phyloP scores from a whole-genome alignment of 2,113 vertebrate genomes.

The Paraplagusia blochii region DNA sequence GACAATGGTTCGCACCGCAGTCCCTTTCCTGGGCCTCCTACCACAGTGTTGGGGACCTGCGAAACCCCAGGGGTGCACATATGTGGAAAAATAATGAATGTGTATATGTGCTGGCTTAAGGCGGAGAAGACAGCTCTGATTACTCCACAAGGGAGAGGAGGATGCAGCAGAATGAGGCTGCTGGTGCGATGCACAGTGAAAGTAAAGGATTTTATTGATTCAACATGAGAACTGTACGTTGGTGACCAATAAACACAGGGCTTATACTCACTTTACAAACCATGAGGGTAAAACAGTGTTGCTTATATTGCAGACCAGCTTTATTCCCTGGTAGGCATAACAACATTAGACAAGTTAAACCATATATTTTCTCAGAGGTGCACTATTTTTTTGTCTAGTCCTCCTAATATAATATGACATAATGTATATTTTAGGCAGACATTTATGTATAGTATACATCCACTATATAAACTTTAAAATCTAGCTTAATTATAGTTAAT shows the following conservation, averaged over 20 bases:
- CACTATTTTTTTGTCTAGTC: too few species aligned
- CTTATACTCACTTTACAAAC: neutral
- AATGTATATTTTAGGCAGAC: too few species aligned
- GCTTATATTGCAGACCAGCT: too few species aligned
- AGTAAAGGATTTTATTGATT: neutral
- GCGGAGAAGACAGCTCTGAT: slow-evolving; percentile 48
- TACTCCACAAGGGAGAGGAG: slow-evolving; percentile 34
- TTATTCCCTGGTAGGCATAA: too few species aligned
- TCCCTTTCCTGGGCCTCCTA: slow-evolving; percentile 2
- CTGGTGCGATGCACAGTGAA: slow-evolving; percentile 9
- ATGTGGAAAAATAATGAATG: slow-evolving; percentile 19
- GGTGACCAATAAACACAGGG: slow-evolving; percentile 3
- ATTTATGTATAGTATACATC: too few species aligned
- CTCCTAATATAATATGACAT: too few species aligned
- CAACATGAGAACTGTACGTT: neutral
- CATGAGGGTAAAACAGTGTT: slow-evolving; percentile 1
- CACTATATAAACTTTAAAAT: too few species aligned
- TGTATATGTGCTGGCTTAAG: slow-evolving; percentile 18
- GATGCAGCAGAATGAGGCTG: slow-evolving; percentile 20
- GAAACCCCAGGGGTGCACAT: slow-evolving; percentile 6
- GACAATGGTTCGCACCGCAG: slow-evolving; percentile 11
- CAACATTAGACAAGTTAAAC: too few species aligned
- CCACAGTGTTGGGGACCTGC: slow-evolving; percentile 6
- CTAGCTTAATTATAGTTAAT: too few species aligned
- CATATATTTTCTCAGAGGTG: too few species aligned